phyloP scores from a whole-genome alignment of 2,797 vertebrate species.

The Ciconia nigra region DNA sequence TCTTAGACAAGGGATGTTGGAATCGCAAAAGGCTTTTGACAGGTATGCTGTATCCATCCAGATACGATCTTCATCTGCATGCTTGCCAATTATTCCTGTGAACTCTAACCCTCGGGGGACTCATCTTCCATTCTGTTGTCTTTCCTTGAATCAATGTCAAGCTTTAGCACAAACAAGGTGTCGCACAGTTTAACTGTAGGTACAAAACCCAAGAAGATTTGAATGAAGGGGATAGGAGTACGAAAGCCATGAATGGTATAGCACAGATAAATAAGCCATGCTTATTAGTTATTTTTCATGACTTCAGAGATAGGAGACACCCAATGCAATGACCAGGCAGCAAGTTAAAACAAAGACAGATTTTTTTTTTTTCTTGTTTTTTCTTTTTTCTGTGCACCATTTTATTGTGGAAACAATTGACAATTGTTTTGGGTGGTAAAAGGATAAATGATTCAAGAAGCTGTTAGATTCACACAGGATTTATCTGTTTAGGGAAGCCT shows the following conservation, averaged over 20 bases:
- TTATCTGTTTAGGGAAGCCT: not conserved
- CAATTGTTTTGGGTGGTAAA: not conserved
- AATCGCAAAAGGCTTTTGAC: not conserved
- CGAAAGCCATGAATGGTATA: not conserved
- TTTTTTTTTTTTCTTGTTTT: too few relatives aligned
- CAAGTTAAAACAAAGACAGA: not conserved
- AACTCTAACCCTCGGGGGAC: not conserved
- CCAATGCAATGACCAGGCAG: not conserved
- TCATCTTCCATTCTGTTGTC: not conserved
- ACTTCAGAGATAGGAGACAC: not conserved
- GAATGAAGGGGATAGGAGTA: not conserved
- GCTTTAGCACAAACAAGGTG: not conserved
- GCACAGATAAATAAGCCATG: not conserved
- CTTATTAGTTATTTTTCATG: not conserved
- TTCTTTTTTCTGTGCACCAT: not conserved
- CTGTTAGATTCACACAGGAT: not conserved
- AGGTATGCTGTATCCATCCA: not conserved
- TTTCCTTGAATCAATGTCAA: not conserved
- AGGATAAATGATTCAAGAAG: not conserved
- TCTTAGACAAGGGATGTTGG: not conserved
- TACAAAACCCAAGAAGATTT: not conserved
- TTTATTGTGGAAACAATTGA: not conserved
- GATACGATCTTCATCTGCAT: rapidly evolving
- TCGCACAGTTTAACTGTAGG: not conserved
- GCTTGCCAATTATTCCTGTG: not conserved